Conservation (phyloP, 2,113 vertebrate species). For the Scomber colias region DNA sequence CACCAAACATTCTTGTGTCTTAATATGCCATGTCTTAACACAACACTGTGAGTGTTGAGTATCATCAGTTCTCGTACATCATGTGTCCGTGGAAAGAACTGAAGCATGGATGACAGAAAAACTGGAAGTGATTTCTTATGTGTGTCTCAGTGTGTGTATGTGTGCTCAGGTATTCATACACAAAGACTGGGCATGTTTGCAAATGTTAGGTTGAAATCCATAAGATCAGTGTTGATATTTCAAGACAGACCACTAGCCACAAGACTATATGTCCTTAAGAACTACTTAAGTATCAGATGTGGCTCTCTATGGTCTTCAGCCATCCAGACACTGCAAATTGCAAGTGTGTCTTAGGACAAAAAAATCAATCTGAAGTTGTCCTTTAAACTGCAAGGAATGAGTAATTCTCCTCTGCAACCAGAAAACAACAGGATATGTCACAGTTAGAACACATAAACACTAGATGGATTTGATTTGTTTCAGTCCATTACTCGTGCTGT, state of each 20-base stretch:
- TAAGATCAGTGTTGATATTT: not conserved
- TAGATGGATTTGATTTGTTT: conserved; percentile 13
- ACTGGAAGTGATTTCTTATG: not conserved
- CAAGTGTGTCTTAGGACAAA: conserved; percentile 5
- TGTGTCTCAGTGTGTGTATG: conserved; percentile 12
- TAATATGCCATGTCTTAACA: conserved; percentile 21
- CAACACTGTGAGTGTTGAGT: not conserved
- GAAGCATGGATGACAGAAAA: conserved; percentile 4
- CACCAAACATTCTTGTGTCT: conserved; percentile 35
- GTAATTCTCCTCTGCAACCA: not conserved
- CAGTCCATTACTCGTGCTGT: not conserved
- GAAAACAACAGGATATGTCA: conserved; percentile 31
- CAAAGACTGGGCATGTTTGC: conserved; percentile 44
- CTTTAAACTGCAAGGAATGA: conserved; percentile 20
- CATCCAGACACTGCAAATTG: not conserved
- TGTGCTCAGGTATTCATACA: not conserved
- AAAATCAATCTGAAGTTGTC: conserved; percentile 27
- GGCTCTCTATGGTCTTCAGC: conserved; percentile 14
- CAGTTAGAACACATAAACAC: conserved; percentile 17
- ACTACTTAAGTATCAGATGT: not conserved
- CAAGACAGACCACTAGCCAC: conserved; percentile 21
- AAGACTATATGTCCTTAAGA: conserved; percentile 1
- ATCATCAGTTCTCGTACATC: conserved; percentile 30
- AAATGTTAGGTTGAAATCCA: conserved; percentile 38
- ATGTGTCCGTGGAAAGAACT: conserved; percentile 30